A percentile compares a stretch with the other conserved stretches of the same genome.
phyloP scores from a whole-genome alignment of 2,888 invertebrate genomes.

The Ischnus inquisitorius region DNA sequence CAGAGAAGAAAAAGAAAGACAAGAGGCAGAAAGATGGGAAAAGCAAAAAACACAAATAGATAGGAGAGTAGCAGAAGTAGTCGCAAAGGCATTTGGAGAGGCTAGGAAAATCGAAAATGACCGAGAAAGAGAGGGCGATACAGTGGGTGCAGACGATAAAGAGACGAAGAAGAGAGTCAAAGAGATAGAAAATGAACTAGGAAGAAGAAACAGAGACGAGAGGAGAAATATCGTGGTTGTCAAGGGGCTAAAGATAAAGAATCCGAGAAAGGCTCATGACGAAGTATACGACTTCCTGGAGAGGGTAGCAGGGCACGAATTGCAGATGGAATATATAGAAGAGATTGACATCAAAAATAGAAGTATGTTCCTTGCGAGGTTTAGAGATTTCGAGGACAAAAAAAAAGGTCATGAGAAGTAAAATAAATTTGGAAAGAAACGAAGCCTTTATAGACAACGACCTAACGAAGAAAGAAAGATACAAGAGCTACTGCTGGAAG shows the following conservation, averaged over 20 bases:
- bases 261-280: neutral
- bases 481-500: constrained; percentile 9
- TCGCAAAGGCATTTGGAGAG: too few relatives aligned
- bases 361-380: neutral
- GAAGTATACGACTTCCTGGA: neutral
- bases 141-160: too few relatives aligned
- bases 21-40: neutral
- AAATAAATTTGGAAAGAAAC: constrained; percentile 10
- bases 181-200: neutral
- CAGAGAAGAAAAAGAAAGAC: neutral
- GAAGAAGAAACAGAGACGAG: neutral
- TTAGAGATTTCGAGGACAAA: neutral
- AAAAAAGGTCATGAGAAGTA: neutral
- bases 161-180: too few relatives aligned
- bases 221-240: neutral
- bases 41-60: too few relatives aligned
- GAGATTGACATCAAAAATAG: neutral
- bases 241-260: neutral
- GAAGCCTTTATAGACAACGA: constrained; percentile 21
- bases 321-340: neutral
- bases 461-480: constrained; percentile 46
- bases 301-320: neutral
- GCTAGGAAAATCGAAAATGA: too few relatives aligned
- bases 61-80: neutral
- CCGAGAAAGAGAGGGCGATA: too few relatives aligned